These are phyloP conservation scores for Drosophila mimica DNA, from an alignment of 2,888 invertebrate species.

Conservation along the genomic window DNA sequence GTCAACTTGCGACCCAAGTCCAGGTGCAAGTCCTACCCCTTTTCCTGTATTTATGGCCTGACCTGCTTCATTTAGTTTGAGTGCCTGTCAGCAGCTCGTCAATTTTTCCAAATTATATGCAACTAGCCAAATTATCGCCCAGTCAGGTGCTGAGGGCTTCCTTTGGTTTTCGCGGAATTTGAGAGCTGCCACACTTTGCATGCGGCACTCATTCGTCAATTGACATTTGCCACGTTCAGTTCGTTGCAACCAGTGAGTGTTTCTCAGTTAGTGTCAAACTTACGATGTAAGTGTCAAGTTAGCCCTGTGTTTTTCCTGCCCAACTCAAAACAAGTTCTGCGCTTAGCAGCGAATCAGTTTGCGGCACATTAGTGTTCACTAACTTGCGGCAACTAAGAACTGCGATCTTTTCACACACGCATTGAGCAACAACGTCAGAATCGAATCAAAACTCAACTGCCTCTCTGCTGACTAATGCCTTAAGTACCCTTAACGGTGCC, in stretches of 20 bases:
- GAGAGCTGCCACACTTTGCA: constrained; percentile 17
- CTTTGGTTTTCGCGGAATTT: constrained; percentile 12
- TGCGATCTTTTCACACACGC: constrained; percentile 40
- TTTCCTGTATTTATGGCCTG: not conserved
- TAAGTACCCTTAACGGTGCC: constrained; percentile 52
- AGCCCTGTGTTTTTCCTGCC: not conserved
- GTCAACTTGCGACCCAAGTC: not conserved
- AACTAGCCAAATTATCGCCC: constrained; percentile 39
- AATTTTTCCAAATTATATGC: constrained; percentile 71
- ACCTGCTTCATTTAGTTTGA: constrained; percentile 39
- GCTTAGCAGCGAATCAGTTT: constrained; percentile 9
- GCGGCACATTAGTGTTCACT: not conserved
- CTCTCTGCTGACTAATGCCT: constrained; percentile 52
- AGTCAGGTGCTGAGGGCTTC: constrained; percentile 31
- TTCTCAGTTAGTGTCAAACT: constrained; percentile 25
- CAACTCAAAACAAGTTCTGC: constrained; percentile 48
- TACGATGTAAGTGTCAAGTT: constrained; percentile 43
- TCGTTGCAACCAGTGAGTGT: constrained; percentile 17
- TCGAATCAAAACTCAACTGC: constrained; percentile 22
- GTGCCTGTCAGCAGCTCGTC: constrained; percentile 53
- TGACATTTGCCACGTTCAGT: constrained; percentile 59
- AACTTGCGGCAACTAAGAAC: not conserved
- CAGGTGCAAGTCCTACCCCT: not conserved
- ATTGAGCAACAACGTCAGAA: constrained; percentile 21
- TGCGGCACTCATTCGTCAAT: constrained; percentile 59